Evolutionary conservation across 2,888 invertebrate species (phyloP).

Genomic region (Cosmia trapezina): DNA sequence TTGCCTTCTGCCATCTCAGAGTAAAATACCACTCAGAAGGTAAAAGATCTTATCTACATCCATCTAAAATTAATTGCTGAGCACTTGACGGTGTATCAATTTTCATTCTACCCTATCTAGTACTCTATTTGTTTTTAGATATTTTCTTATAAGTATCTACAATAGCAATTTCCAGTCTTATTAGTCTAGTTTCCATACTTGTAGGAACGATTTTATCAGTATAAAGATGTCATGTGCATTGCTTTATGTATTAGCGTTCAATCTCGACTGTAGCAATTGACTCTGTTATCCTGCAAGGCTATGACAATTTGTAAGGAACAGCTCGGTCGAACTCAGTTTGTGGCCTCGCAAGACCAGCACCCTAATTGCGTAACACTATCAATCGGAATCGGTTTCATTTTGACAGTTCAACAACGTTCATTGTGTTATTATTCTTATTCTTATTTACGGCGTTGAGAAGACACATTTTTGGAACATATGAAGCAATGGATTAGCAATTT

Average conservation of each 20-base stretch:
- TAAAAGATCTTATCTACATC: background rate
- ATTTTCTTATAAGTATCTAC: background rate
- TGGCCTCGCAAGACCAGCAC: background rate
- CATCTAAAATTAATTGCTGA: background rate
- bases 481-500: no score
- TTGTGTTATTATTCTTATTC: no score
- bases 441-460: no score
- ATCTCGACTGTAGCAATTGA: conserved; percentile 15
- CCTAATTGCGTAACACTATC: no score
- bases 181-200: background rate
- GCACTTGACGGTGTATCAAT: background rate
- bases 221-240: background rate
- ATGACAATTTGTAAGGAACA: conserved; percentile 25
- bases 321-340: conserved; percentile 1
- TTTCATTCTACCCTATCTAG: background rate
- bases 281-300: conserved; percentile 29
- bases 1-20: no score
- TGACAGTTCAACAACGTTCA: no score
- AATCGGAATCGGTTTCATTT: no score
- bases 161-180: background rate
- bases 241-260: conserved; percentile 2
- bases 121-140: no score
- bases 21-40: no score
- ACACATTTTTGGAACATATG: no score
- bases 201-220: background rate